Percentiles rank a stretch among this genome's conserved stretches.
Evolutionary conservation across 2,797 vertebrate genomes (phyloP).

Genomic region (Serranus cabrilla): DNA sequence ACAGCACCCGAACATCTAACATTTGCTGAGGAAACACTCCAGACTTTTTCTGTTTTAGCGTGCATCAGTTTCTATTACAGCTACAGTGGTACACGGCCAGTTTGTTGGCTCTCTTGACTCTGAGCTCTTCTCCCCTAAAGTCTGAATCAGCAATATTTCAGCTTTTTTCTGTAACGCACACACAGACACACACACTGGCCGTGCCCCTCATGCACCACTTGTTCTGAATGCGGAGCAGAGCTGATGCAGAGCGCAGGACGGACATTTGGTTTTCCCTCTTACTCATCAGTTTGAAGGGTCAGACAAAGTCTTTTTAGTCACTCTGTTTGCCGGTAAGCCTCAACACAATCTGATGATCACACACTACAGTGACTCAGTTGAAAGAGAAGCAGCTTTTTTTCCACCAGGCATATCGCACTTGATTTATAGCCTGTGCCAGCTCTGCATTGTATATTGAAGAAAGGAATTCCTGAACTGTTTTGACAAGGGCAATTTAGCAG

Average conservation of each 20-base stretch:
- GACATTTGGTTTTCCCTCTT: conserved; percentile 51
- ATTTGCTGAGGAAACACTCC: conserved; percentile 4
- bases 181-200: conserved; percentile 12
- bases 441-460: conserved; percentile 66
- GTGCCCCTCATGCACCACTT: conserved; percentile 48
- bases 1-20: conserved; percentile 3
- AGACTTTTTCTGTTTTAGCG: not conserved
- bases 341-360: conserved; percentile 61
- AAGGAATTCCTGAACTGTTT: conserved; percentile 73
- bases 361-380: conserved; percentile 49
- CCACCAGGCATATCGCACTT: conserved; percentile 42
- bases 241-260: conserved; percentile 46
- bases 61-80: conserved; percentile 19
- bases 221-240: conserved; percentile 41
- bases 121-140: conserved; percentile 33
- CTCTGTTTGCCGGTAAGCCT: conserved; percentile 35
- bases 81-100: conserved; percentile 11
- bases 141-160: conserved; percentile 68
- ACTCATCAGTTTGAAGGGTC: conserved; percentile 67
- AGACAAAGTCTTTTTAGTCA: conserved; percentile 55
- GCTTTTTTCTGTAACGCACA: conserved; percentile 27
- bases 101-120: conserved; percentile 30
- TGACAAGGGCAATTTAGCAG: conserved; percentile 78
- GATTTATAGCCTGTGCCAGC: conserved; percentile 69
- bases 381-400: conserved; percentile 54